phyloP scores from a whole-genome alignment of 2,113 vertebrate species.

The Gasterosteus aculeatus region DNA sequence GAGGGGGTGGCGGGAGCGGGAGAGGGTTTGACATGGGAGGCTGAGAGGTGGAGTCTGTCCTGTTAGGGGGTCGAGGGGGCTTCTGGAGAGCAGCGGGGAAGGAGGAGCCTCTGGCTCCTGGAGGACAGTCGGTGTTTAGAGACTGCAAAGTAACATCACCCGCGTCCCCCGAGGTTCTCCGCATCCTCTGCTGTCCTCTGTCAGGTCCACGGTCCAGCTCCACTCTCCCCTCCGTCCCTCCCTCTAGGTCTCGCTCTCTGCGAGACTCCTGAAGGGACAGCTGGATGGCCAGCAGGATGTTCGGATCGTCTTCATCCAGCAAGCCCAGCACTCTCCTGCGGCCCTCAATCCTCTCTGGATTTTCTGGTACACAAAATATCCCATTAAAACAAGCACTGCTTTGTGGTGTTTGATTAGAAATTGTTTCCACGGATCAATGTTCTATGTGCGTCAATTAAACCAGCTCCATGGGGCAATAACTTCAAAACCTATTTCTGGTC shows the following conservation, averaged over 20 bases:
- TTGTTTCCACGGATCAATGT: slow-evolving; percentile 34
- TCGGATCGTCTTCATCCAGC: slow-evolving; percentile 97
- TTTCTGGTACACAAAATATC: slow-evolving; percentile 60
- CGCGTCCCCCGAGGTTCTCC: slow-evolving; percentile 62
- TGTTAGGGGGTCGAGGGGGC: slow-evolving; percentile 74
- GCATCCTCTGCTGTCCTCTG: slow-evolving; percentile 59
- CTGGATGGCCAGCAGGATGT: slow-evolving; percentile 97
- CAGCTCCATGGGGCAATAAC: slow-evolving; percentile 53
- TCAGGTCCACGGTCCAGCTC: slow-evolving; percentile 52
- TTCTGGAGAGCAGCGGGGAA: slow-evolving; percentile 57
- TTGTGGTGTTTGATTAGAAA: slow-evolving; percentile 18
- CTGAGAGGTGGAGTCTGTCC: slow-evolving; percentile 88
- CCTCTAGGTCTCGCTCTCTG: slow-evolving; percentile 78
- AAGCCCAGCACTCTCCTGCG: slow-evolving; percentile 87
- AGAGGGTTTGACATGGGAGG: slow-evolving; percentile 74
- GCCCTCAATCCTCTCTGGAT: slow-evolving; percentile 83
- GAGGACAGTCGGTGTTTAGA: slow-evolving; percentile 48
- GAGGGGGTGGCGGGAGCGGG: slow-evolving; percentile 79
- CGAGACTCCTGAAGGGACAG: slow-evolving; percentile 96
- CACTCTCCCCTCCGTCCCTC: slow-evolving; percentile 33
- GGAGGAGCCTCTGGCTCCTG: slow-evolving; percentile 54
- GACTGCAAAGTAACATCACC: slow-evolving; percentile 61
- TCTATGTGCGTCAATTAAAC: slow-evolving; percentile 16
- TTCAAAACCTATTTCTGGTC: slow-evolving; percentile 55
- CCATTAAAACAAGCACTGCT: not conserved